Evolutionary conservation across 2,797 vertebrate genomes (phyloP), one percentile per base, ranked within the genome.

Genomic region (Bradypus variegatus): DNA sequence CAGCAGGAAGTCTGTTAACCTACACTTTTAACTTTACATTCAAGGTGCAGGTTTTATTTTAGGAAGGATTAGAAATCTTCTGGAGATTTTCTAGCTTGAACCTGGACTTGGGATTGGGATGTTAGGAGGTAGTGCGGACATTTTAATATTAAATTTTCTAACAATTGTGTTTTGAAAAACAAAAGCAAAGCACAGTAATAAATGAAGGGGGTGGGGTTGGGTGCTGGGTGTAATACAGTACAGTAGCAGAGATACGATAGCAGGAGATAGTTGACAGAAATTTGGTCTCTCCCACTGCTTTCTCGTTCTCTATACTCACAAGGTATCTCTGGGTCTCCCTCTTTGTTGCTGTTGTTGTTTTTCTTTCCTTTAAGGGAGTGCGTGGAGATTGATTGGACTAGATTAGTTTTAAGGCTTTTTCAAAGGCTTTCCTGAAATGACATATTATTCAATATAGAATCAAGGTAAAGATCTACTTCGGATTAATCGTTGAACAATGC

Each of bases 241-340:
- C 60, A 92, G 16, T 33, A 55, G n/a, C 31, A 72, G 55, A 72
- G n/a, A 36, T 5, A n/a, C 19, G 23, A 53, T 13, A 50, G 33
- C 36, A 9, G 0, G 1, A 38, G 5, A 58, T 23, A 29, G 36
- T 10, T 10, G 11, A 16, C n/a, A 4, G 21, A 38, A 19, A 7
- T 29, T 38, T 58, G 62, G 19, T 15, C 62, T 41, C 48, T 50
- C 29, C 41, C 33, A 23, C 25, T 81, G 21, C 19, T 75, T 53
- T 67, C 55, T 64, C 58, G 31, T 23, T 45, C 69, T 48, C 31
- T 33, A 69, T 62, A 69, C 15, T 48, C 41, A 60, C 38, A 75
- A 65, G 65, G 19, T 60, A 53, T 88, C 33, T 82, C 77, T 36
- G 41, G 36, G 15, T 21, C 25, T 45, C 4, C 2, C 38, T 45